Evolutionary conservation across 2,888 invertebrate species (phyloP).

Genomic region (Apeira syringaria): DNA sequence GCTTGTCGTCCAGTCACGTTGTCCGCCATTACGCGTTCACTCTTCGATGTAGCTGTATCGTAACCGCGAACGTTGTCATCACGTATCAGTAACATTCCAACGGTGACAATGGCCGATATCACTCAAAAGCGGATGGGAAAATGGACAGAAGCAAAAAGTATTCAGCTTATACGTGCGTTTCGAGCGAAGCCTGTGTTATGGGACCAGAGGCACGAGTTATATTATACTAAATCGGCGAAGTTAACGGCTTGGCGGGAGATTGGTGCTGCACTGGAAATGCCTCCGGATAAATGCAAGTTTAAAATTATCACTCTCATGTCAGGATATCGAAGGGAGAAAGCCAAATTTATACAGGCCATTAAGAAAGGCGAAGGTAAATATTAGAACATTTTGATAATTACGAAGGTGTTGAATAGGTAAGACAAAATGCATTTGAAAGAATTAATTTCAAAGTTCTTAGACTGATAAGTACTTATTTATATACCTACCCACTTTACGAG

Average conservation of each 20-base stretch:
- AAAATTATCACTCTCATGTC: slow-evolving; percentile 52
- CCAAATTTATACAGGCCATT: slow-evolving; percentile 36
- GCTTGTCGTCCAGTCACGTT: slow-evolving; percentile 12
- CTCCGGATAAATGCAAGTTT: slow-evolving; percentile 42
- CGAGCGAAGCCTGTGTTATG: slow-evolving; percentile 43
- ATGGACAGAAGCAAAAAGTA: slow-evolving; percentile 47
- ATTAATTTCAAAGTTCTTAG: too few relatives aligned
- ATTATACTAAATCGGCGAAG: slow-evolving; percentile 44
- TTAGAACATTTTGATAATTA: too few relatives aligned
- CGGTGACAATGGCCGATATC: slow-evolving; percentile 33
- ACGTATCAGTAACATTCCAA: slow-evolving; percentile 21
- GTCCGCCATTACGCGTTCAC: slow-evolving; percentile 48
- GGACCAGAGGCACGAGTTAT: slow-evolving; percentile 41
- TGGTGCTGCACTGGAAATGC: slow-evolving; percentile 31
- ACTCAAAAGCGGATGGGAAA: neutral
- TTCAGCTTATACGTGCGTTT: slow-evolving; percentile 47
- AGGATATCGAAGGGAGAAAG: slow-evolving; percentile 53
- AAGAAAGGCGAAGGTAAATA: slow-evolving; percentile 1
- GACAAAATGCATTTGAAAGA: too few relatives aligned
- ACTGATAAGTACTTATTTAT: too few relatives aligned
- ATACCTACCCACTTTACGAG: too few relatives aligned
- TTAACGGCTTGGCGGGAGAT: slow-evolving; percentile 44
- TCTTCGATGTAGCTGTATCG: slow-evolving; percentile 36
- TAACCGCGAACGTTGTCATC: slow-evolving; percentile 42
- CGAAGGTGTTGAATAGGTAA: too few relatives aligned